phyloP scores from a whole-genome alignment of 30 jellyfish, hydroid and myxozoan genomes.

The Chironex yamaguchii region DNA sequence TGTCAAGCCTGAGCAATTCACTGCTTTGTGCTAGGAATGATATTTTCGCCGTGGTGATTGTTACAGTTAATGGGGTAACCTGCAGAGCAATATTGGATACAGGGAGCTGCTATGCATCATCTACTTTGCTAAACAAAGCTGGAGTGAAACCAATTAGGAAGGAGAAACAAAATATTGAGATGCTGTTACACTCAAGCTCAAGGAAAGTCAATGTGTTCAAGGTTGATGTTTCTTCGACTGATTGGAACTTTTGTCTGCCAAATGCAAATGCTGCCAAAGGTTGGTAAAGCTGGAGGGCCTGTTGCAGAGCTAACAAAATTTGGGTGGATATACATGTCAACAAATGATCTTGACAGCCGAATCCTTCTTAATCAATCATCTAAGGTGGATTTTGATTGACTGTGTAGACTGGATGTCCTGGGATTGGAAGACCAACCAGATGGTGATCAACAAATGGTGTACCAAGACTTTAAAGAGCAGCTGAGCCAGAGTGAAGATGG shows the following conservation, averaged over 20 bases:
- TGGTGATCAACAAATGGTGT: constrained; percentile 59
- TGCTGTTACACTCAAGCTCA: not conserved
- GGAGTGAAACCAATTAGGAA: not conserved
- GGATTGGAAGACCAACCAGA: not conserved
- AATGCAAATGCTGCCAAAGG: not conserved
- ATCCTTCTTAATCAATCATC: not conserved
- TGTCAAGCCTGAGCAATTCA: not conserved
- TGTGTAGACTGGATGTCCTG: not conserved
- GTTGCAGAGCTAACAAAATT: not conserved
- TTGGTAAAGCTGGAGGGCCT: not conserved
- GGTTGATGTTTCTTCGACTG: not conserved
- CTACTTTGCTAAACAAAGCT: not conserved
- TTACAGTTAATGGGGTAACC: not conserved
- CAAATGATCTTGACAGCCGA: not conserved
- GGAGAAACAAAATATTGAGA: not conserved
- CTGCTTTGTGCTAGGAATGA: not conserved
- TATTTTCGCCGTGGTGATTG: not conserved
- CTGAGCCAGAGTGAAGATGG: constrained; percentile 38
- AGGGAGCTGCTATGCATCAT: not conserved
- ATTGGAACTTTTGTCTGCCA: not conserved
- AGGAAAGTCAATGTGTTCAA: not conserved
- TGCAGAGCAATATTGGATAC: not conserved
- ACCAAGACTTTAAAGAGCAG: constrained; percentile 77
- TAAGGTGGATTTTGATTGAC: not conserved
- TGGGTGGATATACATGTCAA: not conserved